Conservation (phyloP, 2,888 invertebrate genomes). For the Trichacis sp. region DNA sequence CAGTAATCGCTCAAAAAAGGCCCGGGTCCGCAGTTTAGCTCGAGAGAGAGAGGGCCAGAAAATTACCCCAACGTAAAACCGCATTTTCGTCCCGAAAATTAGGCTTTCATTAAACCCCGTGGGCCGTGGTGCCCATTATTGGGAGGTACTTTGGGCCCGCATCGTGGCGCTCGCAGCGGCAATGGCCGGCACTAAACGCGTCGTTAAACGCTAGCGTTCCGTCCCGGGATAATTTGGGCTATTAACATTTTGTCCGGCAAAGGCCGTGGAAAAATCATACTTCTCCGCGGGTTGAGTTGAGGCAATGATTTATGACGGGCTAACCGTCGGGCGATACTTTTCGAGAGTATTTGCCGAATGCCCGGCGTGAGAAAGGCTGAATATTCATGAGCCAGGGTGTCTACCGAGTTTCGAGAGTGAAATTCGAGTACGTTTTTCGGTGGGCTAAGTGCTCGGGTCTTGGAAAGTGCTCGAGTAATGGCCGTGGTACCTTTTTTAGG, state of each 20-base stretch:
- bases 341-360: neutral
- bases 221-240: conserved; percentile 49
- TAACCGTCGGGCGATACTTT: neutral
- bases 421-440: no score
- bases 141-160: conserved; percentile 10
- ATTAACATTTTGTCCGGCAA: conserved; percentile 45
- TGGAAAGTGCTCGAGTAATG: no score
- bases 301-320: neutral
- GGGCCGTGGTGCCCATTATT: conserved; percentile 39
- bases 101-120: conserved; percentile 52
- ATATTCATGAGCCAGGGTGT: no score
- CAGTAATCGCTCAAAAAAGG: conserved; percentile 27
- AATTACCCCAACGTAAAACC: conserved; percentile 50
- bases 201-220: conserved; percentile 50
- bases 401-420: no score
- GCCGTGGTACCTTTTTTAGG: no score
- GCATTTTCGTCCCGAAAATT: conserved; percentile 52
- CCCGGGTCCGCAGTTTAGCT: conserved; percentile 8
- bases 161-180: conserved; percentile 22
- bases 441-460: no score
- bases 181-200: conserved; percentile 48
- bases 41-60: conserved; percentile 26
- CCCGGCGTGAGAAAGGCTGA: neutral
- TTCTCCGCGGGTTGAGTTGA: neutral
- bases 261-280: conserved; percentile 4